These are phyloP conservation scores for Eutrigla gurnardus DNA, from an alignment of 2,797 vertebrate species.

Conservation along the genomic window DNA sequence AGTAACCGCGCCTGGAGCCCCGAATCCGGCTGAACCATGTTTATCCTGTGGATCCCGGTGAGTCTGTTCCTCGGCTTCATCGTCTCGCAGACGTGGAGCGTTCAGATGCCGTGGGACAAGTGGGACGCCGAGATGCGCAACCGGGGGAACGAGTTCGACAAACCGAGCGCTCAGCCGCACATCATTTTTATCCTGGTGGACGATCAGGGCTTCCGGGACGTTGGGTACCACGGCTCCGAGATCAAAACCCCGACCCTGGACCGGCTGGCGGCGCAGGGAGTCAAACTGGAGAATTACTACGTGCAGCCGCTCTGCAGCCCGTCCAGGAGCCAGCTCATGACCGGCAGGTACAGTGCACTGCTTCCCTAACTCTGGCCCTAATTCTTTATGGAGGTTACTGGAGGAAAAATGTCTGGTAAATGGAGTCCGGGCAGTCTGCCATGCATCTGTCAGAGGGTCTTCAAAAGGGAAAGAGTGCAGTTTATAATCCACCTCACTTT, in stretches of 20 bases:
- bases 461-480: background rate
- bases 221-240: constrained; percentile 97
- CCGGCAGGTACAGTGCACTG: constrained; percentile 89
- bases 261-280: constrained; percentile 91
- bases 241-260: constrained; percentile 97
- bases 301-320: constrained; percentile 98
- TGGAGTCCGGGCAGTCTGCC: background rate
- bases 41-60: constrained; percentile 78
- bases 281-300: constrained; percentile 98
- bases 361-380: background rate
- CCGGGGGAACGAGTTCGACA: constrained; percentile 64
- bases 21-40: constrained; percentile 68
- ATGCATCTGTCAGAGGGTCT: background rate
- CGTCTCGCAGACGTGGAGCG: constrained; percentile 83
- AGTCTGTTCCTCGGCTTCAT: constrained; percentile 81
- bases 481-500: background rate
- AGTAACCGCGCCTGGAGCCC: constrained; percentile 1
- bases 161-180: constrained; percentile 86
- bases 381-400: background rate
- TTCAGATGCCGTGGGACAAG: constrained; percentile 86
- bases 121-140: constrained; percentile 56
- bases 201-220: constrained; percentile 97
- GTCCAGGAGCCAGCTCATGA: constrained; percentile 96
- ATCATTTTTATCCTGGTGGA: constrained; percentile 96
- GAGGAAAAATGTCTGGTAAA: too few relatives aligned